Evolutionary conservation across 2,797 vertebrate species (phyloP).

Genomic region (Tamandua tetradactyla): DNA sequence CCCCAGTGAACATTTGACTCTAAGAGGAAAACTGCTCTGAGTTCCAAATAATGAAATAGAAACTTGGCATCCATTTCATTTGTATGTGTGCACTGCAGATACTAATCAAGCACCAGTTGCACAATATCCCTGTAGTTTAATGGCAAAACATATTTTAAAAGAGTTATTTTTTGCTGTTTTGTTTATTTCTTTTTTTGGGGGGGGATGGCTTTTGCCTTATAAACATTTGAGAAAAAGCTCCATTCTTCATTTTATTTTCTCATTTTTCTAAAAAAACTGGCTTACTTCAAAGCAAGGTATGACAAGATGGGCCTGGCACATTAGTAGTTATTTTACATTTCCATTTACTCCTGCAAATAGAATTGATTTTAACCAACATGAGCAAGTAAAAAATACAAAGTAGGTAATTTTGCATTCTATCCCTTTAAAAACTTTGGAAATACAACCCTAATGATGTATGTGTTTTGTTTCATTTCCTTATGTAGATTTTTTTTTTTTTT

Average conservation of each 20-base stretch:
- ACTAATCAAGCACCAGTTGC: background rate
- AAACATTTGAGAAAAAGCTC: background rate
- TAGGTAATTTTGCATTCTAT: background rate
- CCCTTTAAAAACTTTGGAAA: background rate
- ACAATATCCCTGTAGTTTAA: background rate
- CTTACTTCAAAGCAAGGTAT: conserved; percentile 31
- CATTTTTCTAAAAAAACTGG: background rate
- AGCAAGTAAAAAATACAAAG: conserved; percentile 44
- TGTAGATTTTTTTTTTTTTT: background rate
- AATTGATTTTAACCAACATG: background rate
- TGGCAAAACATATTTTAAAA: background rate
- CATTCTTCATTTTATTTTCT: background rate
- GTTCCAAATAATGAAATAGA: background rate
- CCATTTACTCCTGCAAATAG: conserved; percentile 3
- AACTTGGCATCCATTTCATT: background rate
- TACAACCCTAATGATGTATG: background rate
- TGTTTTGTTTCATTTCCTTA: conserved; percentile 38
- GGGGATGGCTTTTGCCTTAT: background rate
- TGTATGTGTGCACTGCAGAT: rapidly evolving
- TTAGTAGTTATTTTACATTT: background rate
- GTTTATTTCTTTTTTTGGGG: background rate
- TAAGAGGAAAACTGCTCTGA: background rate
- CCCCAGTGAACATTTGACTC: background rate
- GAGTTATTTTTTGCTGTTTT: background rate
- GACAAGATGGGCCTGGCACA: background rate